These are phyloP conservation scores for Rhaphigaster nebulosa DNA, from an alignment of 2,888 invertebrate genomes.

Conservation along the genomic window DNA sequence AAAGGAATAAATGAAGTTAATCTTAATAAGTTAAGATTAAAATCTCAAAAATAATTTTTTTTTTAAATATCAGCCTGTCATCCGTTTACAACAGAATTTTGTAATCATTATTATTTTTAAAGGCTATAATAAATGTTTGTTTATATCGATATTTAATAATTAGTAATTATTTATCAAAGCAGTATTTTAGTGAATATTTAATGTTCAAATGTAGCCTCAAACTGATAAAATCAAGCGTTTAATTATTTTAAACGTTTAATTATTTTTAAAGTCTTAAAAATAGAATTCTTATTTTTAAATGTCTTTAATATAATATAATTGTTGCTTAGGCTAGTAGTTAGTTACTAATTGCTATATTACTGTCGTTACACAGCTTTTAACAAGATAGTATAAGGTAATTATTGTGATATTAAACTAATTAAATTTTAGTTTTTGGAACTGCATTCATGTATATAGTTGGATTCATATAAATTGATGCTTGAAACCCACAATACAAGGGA, in stretches of 20 bases:
- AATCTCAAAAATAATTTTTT: not conserved
- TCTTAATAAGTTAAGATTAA: no score
- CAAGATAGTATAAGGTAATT: not conserved
- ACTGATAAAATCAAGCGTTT: not conserved
- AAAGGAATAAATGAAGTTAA: not conserved
- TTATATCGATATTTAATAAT: not conserved
- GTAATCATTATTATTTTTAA: not conserved
- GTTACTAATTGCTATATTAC: not conserved
- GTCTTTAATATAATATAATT: not conserved
- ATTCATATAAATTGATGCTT: no score
- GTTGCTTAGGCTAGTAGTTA: constrained; percentile 22
- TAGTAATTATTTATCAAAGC: not conserved
- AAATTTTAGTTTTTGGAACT: not conserved
- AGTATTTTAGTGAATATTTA: not conserved
- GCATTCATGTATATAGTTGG: not conserved
- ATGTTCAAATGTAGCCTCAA: not conserved
- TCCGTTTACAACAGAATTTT: not conserved
- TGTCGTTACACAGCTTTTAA: not conserved
- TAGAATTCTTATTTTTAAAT: no score
- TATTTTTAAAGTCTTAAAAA: not conserved
- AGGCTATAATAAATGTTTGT: not conserved
- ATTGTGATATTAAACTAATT: not conserved
- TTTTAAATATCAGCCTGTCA: not conserved
- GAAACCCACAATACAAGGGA: no score
- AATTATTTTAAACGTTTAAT: no score